A percentile compares a stretch with the other conserved stretches of the same genome.
These are phyloP conservation scores for Ophion slaviceki DNA, from an alignment of 2,888 invertebrate genomes.

Conservation along the genomic window DNA sequence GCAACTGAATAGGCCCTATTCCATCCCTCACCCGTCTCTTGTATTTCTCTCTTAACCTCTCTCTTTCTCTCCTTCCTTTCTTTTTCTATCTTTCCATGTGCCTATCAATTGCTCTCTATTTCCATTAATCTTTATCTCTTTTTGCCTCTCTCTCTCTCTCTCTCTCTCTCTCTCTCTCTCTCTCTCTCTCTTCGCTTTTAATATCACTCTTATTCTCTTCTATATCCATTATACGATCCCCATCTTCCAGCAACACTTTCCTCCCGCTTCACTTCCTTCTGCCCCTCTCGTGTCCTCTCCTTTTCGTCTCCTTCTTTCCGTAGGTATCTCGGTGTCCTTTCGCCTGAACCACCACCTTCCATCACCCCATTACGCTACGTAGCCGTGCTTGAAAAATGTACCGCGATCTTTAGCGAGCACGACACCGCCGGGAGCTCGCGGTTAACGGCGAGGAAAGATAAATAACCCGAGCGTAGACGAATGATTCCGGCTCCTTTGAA, in stretches of 20 bases:
- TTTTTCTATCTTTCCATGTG: slow-evolving; percentile 9
- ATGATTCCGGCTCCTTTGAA: slow-evolving; percentile 59
- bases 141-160: slow-evolving; percentile 14
- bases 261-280: slow-evolving; percentile 24
- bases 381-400: slow-evolving; percentile 71
- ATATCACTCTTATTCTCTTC: slow-evolving; percentile 36
- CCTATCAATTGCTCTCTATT: slow-evolving; percentile 12
- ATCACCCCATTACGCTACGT: slow-evolving; percentile 68
- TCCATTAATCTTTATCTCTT: slow-evolving; percentile 22
- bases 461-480: slow-evolving; percentile 69
- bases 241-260: slow-evolving; percentile 42
- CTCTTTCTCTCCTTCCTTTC: background rate
- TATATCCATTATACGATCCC: slow-evolving; percentile 42
- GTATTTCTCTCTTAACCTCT: slow-evolving; percentile 7
- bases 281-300: background rate
- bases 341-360: slow-evolving; percentile 29
- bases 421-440: slow-evolving; percentile 46
- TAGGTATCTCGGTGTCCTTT: slow-evolving; percentile 32
- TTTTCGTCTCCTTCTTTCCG: slow-evolving; percentile 37
- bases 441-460: slow-evolving; percentile 73
- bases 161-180: slow-evolving; percentile 12
- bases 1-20: slow-evolving; percentile 40
- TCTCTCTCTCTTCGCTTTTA: background rate
- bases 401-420: slow-evolving; percentile 65
- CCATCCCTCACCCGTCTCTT: slow-evolving; percentile 40